Percentiles rank a stretch among this genome's conserved stretches.
phyloP scores from a whole-genome alignment of 2,888 invertebrate genomes.

The Tubulanus polymorphus region DNA sequence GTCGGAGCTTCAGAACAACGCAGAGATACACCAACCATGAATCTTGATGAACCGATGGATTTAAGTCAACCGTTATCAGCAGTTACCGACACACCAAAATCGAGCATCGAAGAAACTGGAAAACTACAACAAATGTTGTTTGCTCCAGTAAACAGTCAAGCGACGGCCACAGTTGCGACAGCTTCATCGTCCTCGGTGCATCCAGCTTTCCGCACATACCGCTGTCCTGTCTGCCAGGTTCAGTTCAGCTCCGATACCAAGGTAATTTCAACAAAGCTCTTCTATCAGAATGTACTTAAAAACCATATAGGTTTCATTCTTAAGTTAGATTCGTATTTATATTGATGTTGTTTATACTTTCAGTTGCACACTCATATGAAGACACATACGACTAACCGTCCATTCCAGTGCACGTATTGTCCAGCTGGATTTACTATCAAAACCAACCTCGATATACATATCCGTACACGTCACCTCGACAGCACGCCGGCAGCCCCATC shows the following conservation, averaged over 20 bases:
- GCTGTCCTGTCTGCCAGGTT: conserved; percentile 27
- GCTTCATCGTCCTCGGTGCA: background rate
- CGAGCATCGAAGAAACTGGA: no score
- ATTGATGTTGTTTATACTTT: conserved; percentile 3
- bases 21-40: background rate
- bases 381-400: conserved; percentile 55
- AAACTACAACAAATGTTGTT: no score
- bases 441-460: conserved; percentile 93
- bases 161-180: background rate
- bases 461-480: conserved; percentile 89
- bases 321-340: background rate
- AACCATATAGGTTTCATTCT: background rate
- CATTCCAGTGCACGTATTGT: conserved; percentile 86
- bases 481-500: no score
- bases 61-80: no score
- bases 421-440: conserved; percentile 75
- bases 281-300: no score
- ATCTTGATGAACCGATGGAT: background rate
- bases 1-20: background rate
- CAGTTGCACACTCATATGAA: conserved; percentile 18
- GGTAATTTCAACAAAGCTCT: conserved; percentile 18
- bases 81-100: no score
- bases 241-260: conserved; percentile 23
- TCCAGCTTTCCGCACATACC: conserved; percentile 10
- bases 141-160: no score